These are phyloP conservation scores for Drosophila melanosoma DNA, from an alignment of 2,888 invertebrate genomes.

Conservation along the genomic window DNA sequence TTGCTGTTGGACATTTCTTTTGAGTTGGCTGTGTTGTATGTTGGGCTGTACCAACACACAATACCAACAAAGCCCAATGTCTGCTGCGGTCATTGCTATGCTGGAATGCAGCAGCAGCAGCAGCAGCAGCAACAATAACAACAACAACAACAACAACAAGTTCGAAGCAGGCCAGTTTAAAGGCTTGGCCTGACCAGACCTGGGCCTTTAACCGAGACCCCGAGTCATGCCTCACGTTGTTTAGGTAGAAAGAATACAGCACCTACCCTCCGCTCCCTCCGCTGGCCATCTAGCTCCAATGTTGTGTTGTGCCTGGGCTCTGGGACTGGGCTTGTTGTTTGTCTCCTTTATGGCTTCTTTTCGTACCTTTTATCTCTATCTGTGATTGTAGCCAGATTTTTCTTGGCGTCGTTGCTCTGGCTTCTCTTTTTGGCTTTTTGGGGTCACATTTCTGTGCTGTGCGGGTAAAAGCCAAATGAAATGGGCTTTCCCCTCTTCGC, in stretches of 20 bases:
- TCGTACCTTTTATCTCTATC: constrained; percentile 77
- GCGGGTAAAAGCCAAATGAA: constrained; percentile 59
- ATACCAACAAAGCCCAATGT: constrained; percentile 53
- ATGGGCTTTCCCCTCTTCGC: constrained; percentile 49
- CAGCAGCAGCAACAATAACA: constrained; percentile 46
- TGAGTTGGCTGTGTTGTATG: constrained; percentile 47
- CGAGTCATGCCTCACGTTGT: constrained; percentile 37
- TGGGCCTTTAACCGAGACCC: constrained; percentile 34
- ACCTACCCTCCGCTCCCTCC: constrained; percentile 14
- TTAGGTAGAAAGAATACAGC: constrained; percentile 64
- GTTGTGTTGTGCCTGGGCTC: constrained; percentile 31
- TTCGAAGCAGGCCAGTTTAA: constrained; percentile 64
- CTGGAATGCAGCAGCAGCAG: constrained; percentile 70
- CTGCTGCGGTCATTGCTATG: constrained; percentile 79
- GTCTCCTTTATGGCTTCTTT: constrained; percentile 81
- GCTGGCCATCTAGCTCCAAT: constrained; percentile 30
- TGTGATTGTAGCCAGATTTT: constrained; percentile 74
- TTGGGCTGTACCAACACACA: constrained; percentile 63
- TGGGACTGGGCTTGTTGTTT: constrained; percentile 63
- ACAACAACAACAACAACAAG: no score
- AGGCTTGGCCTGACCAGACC: constrained; percentile 65
- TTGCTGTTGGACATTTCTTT: constrained; percentile 67
- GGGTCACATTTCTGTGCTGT: constrained; percentile 72
- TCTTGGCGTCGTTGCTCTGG: constrained; percentile 34
- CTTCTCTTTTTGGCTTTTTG: constrained; percentile 31